Base-by-base conservation (phyloP, 1,140 invertebrate genomes). In the Caenorhabditis briggsae region DNA sequence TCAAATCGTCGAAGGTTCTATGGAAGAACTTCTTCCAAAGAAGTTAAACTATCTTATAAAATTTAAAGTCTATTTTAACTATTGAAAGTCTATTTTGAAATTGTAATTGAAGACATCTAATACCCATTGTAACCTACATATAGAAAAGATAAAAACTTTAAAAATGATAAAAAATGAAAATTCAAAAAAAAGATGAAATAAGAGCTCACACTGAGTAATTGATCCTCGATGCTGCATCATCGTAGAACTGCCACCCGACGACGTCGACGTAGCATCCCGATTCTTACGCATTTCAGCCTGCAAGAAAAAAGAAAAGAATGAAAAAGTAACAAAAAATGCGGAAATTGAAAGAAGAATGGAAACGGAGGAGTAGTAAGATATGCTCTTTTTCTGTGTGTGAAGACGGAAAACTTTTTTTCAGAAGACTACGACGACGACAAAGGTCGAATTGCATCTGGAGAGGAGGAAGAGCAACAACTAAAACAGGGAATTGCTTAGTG, bases 281-380 rank as follows among this genome's bases (percentile, higher is more conserved):
- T 65, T 70, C 33, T 65, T 64, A 18, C 84, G 61, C 84, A 85
- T 85, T 61, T 85, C 84, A 53, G 61, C 65, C 84, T 85, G 84
- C 61, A 85, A 85, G 11, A 25, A n/a, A 43, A 33, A 33, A 33
- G 33, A 33, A 33, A 33, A 33, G 33, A 33, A 33, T 33, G 16
- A 41, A 20, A 46, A 58, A 33, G 25, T 46, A 58, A 56, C 48
- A 50, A 82, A 82, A 82, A 23, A 56, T 58, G 78, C 48, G 55
- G 82, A 83, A 83, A 59, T 83, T 56, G 82, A 61, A 58, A 56
- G 82, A 83, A 58, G 83, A 84, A 64, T 61, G 83, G 50, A 33
- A 50, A 61, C 46, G 16, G 48, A 46, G 41, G 25, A 83, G 5
- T 20, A 12, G n/a, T 11, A n/a, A 41, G 23, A 33, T 43, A 25